Evolutionary conservation across 2,797 vertebrate genomes (phyloP).

Genomic region (Alosa sapidissima): DNA sequence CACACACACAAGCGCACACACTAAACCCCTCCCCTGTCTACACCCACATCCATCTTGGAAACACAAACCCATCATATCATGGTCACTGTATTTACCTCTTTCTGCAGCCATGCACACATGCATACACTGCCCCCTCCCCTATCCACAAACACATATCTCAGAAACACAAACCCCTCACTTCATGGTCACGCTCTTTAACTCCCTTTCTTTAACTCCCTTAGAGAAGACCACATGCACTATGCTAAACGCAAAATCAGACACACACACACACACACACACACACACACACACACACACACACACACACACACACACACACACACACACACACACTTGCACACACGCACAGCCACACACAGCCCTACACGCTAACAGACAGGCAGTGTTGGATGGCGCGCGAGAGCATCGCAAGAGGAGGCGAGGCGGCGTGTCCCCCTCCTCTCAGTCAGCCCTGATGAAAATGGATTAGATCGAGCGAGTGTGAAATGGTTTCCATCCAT

Average conservation of each 20-base stretch:
- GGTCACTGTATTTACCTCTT: background rate
- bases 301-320: background rate
- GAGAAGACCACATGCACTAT: background rate
- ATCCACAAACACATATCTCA: background rate
- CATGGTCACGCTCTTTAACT: background rate
- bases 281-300: background rate
- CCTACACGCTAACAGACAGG: conserved; percentile 18
- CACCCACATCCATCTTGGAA: too few species aligned
- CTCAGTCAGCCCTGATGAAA: conserved; percentile 54
- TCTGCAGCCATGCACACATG: background rate
- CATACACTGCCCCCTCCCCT: background rate
- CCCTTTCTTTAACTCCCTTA: background rate
- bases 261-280: background rate
- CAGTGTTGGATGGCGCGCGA: background rate
- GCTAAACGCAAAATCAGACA: background rate
- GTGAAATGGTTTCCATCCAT: conserved; percentile 63
- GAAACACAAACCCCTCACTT: background rate
- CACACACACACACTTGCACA: background rate
- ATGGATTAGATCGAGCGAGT: conserved; percentile 54
- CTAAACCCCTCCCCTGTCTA: background rate
- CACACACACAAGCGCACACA: background rate
- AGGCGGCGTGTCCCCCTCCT: conserved; percentile 1
- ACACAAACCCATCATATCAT: background rate
- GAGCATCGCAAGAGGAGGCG: conserved; percentile 5
- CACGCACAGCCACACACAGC: background rate